A percentile compares a stretch with the other conserved stretches of the same genome.
These are phyloP conservation scores for Synanthedon andrenaeformis DNA, from an alignment of 2,888 invertebrate species.

Conservation along the genomic window DNA sequence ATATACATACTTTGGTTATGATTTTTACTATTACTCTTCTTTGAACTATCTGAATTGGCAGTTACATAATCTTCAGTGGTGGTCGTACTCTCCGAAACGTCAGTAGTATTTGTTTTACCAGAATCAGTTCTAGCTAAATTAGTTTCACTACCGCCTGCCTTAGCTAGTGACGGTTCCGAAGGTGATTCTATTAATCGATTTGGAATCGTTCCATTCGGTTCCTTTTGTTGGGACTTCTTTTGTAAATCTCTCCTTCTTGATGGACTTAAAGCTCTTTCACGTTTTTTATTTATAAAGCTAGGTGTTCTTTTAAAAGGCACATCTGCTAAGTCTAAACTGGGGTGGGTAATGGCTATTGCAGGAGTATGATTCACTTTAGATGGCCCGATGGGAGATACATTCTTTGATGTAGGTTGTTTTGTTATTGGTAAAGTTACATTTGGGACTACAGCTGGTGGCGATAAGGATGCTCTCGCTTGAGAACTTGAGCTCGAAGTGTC, in stretches of 20 bases:
- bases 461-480: slow-evolving; percentile 44
- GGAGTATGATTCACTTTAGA: slow-evolving; percentile 55
- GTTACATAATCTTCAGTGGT: slow-evolving; percentile 90
- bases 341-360: slow-evolving; percentile 71
- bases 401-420: slow-evolving; percentile 57
- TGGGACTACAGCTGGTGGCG: slow-evolving; percentile 61
- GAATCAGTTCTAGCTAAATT: slow-evolving; percentile 78
- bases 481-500: slow-evolving; percentile 52
- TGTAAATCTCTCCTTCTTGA: slow-evolving; percentile 61
- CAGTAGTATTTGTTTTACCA: slow-evolving; percentile 78
- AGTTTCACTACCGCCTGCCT: slow-evolving; percentile 49
- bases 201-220: slow-evolving; percentile 52
- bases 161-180: slow-evolving; percentile 37
- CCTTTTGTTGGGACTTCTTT: slow-evolving; percentile 47
- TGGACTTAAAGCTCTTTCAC: slow-evolving; percentile 63
- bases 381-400: slow-evolving; percentile 31
- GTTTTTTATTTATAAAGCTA: slow-evolving; percentile 62
- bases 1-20: slow-evolving; percentile 50
- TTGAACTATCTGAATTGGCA: slow-evolving; percentile 82
- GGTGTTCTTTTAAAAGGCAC: slow-evolving; percentile 60
- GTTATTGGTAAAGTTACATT: slow-evolving; percentile 54
- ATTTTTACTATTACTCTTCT: slow-evolving; percentile 68
- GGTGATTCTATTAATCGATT: slow-evolving; percentile 50
- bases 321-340: slow-evolving; percentile 60
- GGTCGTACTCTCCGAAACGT: slow-evolving; percentile 89